Base-by-base conservation (phyloP, 1,140 invertebrate genomes). In the Drosophila sulfurigaster region DNA sequence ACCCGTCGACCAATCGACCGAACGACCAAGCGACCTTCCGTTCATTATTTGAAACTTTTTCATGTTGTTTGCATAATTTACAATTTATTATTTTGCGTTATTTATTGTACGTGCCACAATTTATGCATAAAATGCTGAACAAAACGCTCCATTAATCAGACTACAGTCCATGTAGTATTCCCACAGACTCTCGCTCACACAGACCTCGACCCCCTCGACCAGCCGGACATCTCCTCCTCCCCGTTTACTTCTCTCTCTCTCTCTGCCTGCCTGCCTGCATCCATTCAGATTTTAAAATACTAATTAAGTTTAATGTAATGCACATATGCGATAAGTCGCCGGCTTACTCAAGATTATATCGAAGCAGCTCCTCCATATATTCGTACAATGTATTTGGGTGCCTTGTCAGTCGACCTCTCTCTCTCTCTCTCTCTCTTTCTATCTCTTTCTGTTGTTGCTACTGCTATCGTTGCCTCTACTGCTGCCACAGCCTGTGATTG, bases 221-320 rank as follows among this genome's bases (percentile, higher is more conserved):
- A 6, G 28, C 16, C 11, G 16, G 45, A 30, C 49, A n/a, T 43
- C 62, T 62, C 1, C 59, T 15, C 8, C 45, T 5, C n/a, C n/a
- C n/a, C n/a, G n/a, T n/a, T 5, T 10, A 20, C 30, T 32, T 13
- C 38, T 13, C 43, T 0, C 66, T 35, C 52, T 51, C 20, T 20
- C 20, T 25, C 54, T 38, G 20, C 10, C 52, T 51, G 20, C 10
- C 52, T 51, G 46, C 76, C 76, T 68, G 62, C 57, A 28, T 32
- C 57, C 63, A 64, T 48, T 52, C 58, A 48, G 35, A 68, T 75
- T 69, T 78, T 51, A 57, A 48, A 83, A 80, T 75, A 87, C 82
- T 87, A 87, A 87, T 87, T 87, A 87, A 87, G 82, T 87, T 82
- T 87, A 87, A 87, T 88, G 83, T 83, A 87, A 87, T 87, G 80